Base-by-base conservation (phyloP, 2,888 invertebrate genomes). In the Corbicula japonica region DNA sequence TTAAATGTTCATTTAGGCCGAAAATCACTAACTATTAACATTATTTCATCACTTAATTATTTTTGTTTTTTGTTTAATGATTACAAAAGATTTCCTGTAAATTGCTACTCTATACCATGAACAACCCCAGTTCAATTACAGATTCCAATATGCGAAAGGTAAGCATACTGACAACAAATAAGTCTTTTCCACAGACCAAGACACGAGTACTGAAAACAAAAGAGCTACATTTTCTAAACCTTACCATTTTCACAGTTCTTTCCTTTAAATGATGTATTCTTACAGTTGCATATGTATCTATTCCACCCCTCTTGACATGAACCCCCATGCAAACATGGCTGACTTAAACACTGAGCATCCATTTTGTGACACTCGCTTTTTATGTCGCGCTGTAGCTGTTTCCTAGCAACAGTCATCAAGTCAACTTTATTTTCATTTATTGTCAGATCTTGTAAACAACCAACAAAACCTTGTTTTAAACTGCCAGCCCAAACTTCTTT, bases 231-330 rank as follows among this genome's bases (percentile, higher is more conserved):
- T n/a, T n/a, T n/a, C n/a, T n/a, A n/a, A n/a, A 26, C 80, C 92
- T 91, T 91, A 97, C 97, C 96, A 94, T 97, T 95, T 83, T 97
- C 97, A 94, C 99, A 99, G 15, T 97, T 97, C 0, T 97, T 97
- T 34, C 98, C 99, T 0, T 96, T 96, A 91, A 96, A 98, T 82
- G 96, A 95, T 0, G 98, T 98, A 41, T 95, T 95, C 12, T 97
- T 96, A 93, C 99, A 99, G 93, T 99, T 98, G 92, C 99, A 99
- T 66, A 97, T 95, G 87, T 97, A 97, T 76, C 98, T 95, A 94
- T 98, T 98, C 98, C 98, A 99, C 0, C 99, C 99, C 93, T 98
- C 98, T 4, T 96, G 95, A 94, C 99, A 99, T 28, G 95, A 94
- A 0, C 98, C 98, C 2, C 96, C 96, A 92, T 98, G 97, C 93